phyloP scores from a whole-genome alignment of 2,888 invertebrate genomes.

The Thereva nobilitata region DNA sequence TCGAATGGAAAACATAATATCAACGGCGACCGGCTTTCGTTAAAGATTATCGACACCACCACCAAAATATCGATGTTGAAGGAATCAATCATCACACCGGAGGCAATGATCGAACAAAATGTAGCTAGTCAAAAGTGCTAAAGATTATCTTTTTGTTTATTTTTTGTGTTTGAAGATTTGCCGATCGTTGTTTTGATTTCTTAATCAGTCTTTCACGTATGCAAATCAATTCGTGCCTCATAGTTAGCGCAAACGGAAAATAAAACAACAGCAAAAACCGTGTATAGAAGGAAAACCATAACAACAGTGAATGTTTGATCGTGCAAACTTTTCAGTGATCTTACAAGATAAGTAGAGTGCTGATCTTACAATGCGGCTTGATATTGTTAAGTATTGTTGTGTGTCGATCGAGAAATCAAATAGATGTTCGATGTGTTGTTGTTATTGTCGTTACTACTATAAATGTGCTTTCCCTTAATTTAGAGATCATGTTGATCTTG shows the following conservation, averaged over 20 bases:
- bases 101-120: slow-evolving; percentile 10
- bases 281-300: background rate
- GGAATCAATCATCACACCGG: slow-evolving; percentile 8
- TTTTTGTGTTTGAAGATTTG: slow-evolving; percentile 13
- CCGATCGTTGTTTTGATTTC: background rate
- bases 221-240: no score
- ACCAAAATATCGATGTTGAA: background rate
- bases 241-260: no score
- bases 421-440: no score
- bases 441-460: no score
- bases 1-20: background rate
- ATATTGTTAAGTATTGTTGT: no score
- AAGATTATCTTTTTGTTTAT: slow-evolving; percentile 14
- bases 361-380: background rate
- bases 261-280: no score
- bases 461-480: no score
- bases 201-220: background rate
- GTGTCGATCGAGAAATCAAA: no score
- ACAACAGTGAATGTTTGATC: slow-evolving; percentile 5
- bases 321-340: slow-evolving; percentile 11
- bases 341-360: background rate
- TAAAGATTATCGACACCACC: slow-evolving; percentile 1
- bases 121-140: slow-evolving; percentile 21
- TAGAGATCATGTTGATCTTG: no score
- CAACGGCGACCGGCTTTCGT: slow-evolving; percentile 7